Conservation (phyloP, 2,797 vertebrate species). For the Chromis chromis region DNA sequence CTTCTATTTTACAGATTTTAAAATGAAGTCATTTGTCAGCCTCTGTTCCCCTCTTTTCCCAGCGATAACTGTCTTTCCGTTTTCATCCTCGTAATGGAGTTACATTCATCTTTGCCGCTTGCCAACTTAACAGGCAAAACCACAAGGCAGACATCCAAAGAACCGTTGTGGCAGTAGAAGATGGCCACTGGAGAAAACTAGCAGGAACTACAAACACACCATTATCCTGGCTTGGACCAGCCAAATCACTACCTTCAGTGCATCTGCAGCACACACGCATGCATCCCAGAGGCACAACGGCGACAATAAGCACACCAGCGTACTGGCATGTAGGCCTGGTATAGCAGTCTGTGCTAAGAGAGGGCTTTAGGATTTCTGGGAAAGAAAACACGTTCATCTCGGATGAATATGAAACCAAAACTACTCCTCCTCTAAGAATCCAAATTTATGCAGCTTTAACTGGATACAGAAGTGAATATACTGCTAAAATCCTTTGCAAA, state of each 20-base stretch:
- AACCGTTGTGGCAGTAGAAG: slow-evolving; percentile 47
- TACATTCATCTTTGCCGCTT: slow-evolving; percentile 44
- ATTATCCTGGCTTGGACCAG: slow-evolving; percentile 56
- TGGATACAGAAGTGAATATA: slow-evolving; percentile 19
- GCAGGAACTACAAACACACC: slow-evolving; percentile 65
- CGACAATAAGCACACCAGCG: slow-evolving; percentile 36
- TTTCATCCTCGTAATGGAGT: slow-evolving; percentile 16
- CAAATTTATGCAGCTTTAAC: slow-evolving; percentile 32
- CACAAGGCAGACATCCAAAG: slow-evolving; percentile 58
- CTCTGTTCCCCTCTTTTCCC: neutral
- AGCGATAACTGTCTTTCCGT: neutral
- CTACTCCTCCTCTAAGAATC: slow-evolving; percentile 7
- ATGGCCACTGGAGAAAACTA: slow-evolving; percentile 55
- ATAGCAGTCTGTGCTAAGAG: slow-evolving; percentile 21
- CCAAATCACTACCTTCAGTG: slow-evolving; percentile 68
- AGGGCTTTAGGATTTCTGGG: slow-evolving; percentile 31
- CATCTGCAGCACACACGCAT: slow-evolving; percentile 39
- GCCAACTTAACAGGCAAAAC: slow-evolving; percentile 47
- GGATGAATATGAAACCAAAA: slow-evolving; percentile 17
- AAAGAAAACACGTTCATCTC: slow-evolving; percentile 37
- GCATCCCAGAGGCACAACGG: slow-evolving; percentile 42
- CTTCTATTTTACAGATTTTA: neutral
- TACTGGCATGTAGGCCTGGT: slow-evolving; percentile 18
- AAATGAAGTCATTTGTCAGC: neutral
- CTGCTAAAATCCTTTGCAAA: slow-evolving; percentile 8